phyloP scores from a whole-genome alignment of 2,888 invertebrate genomes.

The Odontocerum albicorne region DNA sequence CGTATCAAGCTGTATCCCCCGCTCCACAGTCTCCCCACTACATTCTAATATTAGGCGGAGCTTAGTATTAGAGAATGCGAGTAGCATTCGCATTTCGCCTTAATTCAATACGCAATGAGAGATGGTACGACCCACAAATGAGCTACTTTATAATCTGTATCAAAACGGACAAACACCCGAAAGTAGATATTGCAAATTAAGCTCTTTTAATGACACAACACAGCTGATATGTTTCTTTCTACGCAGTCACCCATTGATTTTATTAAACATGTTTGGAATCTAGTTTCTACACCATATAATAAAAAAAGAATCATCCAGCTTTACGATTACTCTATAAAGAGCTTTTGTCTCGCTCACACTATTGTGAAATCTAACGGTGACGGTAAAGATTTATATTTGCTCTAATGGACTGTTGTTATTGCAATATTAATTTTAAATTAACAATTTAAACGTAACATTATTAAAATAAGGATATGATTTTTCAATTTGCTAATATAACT shows the following conservation, averaged over 20 bases:
- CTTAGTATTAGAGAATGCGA: constrained; percentile 15
- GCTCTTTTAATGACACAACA: too few relatives aligned
- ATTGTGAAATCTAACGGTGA: neutral
- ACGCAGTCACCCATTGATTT: too few relatives aligned
- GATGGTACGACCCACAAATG: constrained; percentile 19
- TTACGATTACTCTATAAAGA: neutral
- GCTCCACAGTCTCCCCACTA: neutral
- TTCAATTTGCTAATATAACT: too few relatives aligned
- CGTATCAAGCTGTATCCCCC: constrained; percentile 7
- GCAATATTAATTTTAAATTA: too few relatives aligned
- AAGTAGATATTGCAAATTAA: too few relatives aligned
- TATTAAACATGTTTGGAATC: neutral
- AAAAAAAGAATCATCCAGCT: neutral
- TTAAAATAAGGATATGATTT: too few relatives aligned
- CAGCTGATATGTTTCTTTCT: too few relatives aligned
- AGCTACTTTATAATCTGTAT: too few relatives aligned
- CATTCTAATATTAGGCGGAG: constrained; percentile 18
- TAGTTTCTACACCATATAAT: neutral
- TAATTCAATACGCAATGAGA: constrained; percentile 14
- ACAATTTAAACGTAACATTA: too few relatives aligned
- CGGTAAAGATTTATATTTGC: neutral
- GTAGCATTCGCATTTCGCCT: constrained; percentile 14
- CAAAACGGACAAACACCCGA: too few relatives aligned
- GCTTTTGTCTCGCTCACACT: neutral
- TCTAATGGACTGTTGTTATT: too few relatives aligned